A percentile compares a stretch with the other conserved stretches of the same genome.
Evolutionary conservation across 2,797 vertebrate genomes (phyloP).

Genomic region (Todus mexicanus): DNA sequence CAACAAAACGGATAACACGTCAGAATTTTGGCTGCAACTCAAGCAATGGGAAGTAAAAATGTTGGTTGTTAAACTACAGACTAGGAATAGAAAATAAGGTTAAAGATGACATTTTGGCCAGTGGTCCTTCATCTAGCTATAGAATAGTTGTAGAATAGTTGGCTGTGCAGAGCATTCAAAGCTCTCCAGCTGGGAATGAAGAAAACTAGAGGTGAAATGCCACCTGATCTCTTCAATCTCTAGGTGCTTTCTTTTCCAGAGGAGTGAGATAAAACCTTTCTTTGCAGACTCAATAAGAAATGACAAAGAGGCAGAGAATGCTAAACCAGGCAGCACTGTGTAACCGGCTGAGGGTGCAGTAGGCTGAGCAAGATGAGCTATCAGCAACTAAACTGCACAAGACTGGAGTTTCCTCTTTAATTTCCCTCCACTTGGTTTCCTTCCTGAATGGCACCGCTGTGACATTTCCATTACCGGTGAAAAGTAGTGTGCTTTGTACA

Average conservation of each 20-base stretch:
- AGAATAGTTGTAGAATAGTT: constrained; percentile 47
- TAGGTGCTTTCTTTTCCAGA: constrained; percentile 35
- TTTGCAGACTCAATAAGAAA: constrained; percentile 50
- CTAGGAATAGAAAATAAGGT: constrained; percentile 68
- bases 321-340: constrained; percentile 41
- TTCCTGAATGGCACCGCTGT: constrained; percentile 55
- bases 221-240: constrained; percentile 38
- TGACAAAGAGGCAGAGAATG: constrained; percentile 38
- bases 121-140: constrained; percentile 36
- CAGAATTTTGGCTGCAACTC: constrained; percentile 77
- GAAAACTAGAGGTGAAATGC: constrained; percentile 45
- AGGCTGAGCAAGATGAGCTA: constrained; percentile 44
- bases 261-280: constrained; percentile 41
- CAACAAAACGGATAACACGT: constrained; percentile 74
- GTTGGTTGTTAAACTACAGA: constrained; percentile 72
- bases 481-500: constrained; percentile 42
- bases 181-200: constrained; percentile 49
- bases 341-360: constrained; percentile 1
- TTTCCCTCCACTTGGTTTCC: constrained; percentile 50
- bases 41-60: constrained; percentile 75
- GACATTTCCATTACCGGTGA: constrained; percentile 59
- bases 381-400: constrained; percentile 47
- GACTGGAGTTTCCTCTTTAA: constrained; percentile 57
- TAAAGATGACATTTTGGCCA: constrained; percentile 69
- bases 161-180: constrained; percentile 31